Base-by-base conservation (phyloP, 2,113 vertebrate species). In the Cochlearius cochlearius region DNA sequence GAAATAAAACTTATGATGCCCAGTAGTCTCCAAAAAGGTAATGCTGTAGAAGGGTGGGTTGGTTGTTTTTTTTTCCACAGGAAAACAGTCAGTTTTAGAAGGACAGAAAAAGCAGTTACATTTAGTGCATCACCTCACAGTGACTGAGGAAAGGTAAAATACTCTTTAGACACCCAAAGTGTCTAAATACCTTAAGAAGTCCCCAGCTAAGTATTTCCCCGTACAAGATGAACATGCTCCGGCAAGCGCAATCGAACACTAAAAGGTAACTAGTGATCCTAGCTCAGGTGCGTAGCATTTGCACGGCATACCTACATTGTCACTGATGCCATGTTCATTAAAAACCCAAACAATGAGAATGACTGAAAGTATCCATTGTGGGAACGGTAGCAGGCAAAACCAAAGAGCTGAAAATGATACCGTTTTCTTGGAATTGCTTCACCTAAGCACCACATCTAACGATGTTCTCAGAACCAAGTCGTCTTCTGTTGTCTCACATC, bases 211-310 rank as follows among this genome's bases (percentile, higher is more conserved):
- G 1, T 32, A 56, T 6, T 52, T 56, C 16, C 26, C 47, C 8
- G 11, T 5, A 47, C 6, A 68, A 47, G 39, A 55, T 5, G 12
- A 45, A 43, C 23, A 3, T 1, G 39, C 16, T 73, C 39, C 72
- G 64, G 29, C 25, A 76, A 76, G 63, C 0, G 1, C 39, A 50
- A 41, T 0, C 43, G 21, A 50, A 18, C 32, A 41, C 12, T 36
- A 25, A 26, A 64, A 73, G 27, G 3, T 11, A 71, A 82, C 17
- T 16, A 49, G 27, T 10, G 68, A 59, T 36, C 25, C 50, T 8
- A 53, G 52, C 58, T 59, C 1, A 0, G 1, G 0, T 12, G 22
- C 21, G 11, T 1, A 52, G 39, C 58, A 67, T 27, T 55, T 56
- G n/a, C 47, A 87, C 47, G 69, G 30, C 25, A 45, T 25, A 49